phyloP scores from a whole-genome alignment of 2,797 vertebrate genomes.

The Acanthornis magna region DNA sequence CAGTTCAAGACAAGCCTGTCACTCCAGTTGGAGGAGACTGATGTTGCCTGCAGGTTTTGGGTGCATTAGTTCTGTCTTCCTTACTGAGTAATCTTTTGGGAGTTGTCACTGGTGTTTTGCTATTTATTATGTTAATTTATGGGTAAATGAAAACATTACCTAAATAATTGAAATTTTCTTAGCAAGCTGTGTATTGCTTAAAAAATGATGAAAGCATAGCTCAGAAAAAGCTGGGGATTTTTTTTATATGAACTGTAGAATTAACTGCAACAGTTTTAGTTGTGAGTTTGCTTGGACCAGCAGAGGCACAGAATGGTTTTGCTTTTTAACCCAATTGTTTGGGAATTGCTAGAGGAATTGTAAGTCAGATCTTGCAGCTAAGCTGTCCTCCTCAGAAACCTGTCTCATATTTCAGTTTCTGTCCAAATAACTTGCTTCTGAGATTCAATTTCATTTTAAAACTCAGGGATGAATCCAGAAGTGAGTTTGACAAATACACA shows the following conservation, averaged over 20 bases:
- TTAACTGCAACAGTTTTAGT: not conserved
- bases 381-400: not conserved
- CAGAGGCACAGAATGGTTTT: not conserved
- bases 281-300: not conserved
- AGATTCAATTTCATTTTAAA: slow-evolving; percentile 3
- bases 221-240: not conserved
- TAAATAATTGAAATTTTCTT: slow-evolving; percentile 16
- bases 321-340: not conserved
- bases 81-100: slow-evolving; percentile 15
- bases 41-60: slow-evolving; percentile 43
- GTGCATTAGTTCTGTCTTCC: slow-evolving; percentile 27
- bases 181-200: not conserved
- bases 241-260: not conserved
- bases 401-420: not conserved
- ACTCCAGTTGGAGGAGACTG: slow-evolving; percentile 47
- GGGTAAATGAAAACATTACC: not conserved
- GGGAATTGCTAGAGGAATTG: not conserved
- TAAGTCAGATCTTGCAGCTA: not conserved
- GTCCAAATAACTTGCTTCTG: slow-evolving; percentile 15
- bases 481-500: not conserved
- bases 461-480: not conserved
- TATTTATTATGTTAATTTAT: slow-evolving; percentile 43
- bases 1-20: slow-evolving; percentile 46
- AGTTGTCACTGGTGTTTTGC: slow-evolving; percentile 7
- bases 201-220: not conserved